Evolutionary conservation across 1,140 invertebrate genomes (phyloP).

Genomic region (Ceratosolen solmsi): DNA sequence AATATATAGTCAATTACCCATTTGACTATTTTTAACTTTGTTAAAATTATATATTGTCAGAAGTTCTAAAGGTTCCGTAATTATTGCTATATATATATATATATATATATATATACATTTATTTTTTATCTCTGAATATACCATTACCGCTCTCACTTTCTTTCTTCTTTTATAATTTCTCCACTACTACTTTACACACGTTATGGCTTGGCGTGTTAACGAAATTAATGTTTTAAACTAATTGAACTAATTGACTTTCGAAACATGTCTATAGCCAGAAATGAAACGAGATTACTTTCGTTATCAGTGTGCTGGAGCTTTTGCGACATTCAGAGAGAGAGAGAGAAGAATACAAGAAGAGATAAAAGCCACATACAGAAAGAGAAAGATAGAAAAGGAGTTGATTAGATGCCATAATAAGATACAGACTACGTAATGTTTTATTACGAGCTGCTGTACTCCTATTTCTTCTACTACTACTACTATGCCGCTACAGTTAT

Average conservation of each 20-base stretch:
- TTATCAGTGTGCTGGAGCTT: slow-evolving; percentile 55
- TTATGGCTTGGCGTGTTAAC: slow-evolving; percentile 73
- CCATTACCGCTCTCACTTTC: slow-evolving; percentile 11
- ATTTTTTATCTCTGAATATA: no score
- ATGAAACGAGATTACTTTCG: slow-evolving; percentile 74
- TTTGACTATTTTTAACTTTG: no score
- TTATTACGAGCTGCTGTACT: slow-evolving; percentile 64
- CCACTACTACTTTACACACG: slow-evolving; percentile 53
- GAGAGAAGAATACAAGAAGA: slow-evolving; percentile 26
- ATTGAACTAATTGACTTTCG: slow-evolving; percentile 71
- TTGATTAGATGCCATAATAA: slow-evolving; percentile 73
- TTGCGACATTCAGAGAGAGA: neutral
- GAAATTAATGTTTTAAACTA: slow-evolving; percentile 76
- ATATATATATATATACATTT: no score
- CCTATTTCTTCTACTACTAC: slow-evolving; percentile 27
- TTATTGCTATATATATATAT: no score
- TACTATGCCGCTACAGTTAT: slow-evolving; percentile 41
- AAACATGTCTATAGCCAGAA: slow-evolving; percentile 72
- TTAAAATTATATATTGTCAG: no score
- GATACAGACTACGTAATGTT: slow-evolving; percentile 74
- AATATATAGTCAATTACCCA: no score
- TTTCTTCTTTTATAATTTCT: slow-evolving; percentile 25
- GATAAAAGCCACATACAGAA: slow-evolving; percentile 32
- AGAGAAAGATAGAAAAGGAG: slow-evolving; percentile 50
- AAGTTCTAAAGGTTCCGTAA: no score